Conservation (phyloP, 2,113 vertebrate species). For the Clinocottus analis region DNA sequence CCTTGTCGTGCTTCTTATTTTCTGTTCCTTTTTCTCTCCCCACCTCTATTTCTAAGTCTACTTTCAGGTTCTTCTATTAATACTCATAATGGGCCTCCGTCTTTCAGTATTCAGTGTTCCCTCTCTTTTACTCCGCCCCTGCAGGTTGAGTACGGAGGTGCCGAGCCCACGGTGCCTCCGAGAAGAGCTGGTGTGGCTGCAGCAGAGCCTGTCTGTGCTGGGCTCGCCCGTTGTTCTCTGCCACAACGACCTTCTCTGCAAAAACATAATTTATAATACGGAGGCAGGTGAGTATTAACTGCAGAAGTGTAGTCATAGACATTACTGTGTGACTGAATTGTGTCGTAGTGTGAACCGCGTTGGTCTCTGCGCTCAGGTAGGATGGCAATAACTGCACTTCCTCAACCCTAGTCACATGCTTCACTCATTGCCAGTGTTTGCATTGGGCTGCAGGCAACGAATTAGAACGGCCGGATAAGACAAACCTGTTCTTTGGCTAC, state of each 20-base stretch:
- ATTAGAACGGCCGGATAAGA: slow-evolving; percentile 53
- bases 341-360: slow-evolving; percentile 50
- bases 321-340: slow-evolving; percentile 51
- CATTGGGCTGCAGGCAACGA: slow-evolving; percentile 27
- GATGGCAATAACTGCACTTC: slow-evolving; percentile 51
- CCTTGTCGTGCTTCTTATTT: not conserved
- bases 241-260: slow-evolving; percentile 98
- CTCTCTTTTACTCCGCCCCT: not conserved
- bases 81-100: not conserved
- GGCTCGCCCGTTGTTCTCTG: slow-evolving; percentile 97
- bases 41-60: not conserved
- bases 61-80: not conserved
- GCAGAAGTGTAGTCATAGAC: slow-evolving; percentile 33
- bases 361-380: slow-evolving; percentile 58
- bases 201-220: slow-evolving; percentile 91
- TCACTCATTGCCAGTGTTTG: slow-evolving; percentile 58
- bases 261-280: slow-evolving; percentile 98
- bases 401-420: slow-evolving; percentile 42
- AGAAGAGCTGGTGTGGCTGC: slow-evolving; percentile 95
- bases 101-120: not conserved
- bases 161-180: slow-evolving; percentile 88
- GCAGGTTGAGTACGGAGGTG: slow-evolving; percentile 90
- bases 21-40: slow-evolving; percentile 13
- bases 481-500: not conserved
- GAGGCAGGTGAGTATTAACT: slow-evolving; percentile 88